Conservation (phyloP, 2,888 invertebrate species). For the Mystacides longicornis region DNA sequence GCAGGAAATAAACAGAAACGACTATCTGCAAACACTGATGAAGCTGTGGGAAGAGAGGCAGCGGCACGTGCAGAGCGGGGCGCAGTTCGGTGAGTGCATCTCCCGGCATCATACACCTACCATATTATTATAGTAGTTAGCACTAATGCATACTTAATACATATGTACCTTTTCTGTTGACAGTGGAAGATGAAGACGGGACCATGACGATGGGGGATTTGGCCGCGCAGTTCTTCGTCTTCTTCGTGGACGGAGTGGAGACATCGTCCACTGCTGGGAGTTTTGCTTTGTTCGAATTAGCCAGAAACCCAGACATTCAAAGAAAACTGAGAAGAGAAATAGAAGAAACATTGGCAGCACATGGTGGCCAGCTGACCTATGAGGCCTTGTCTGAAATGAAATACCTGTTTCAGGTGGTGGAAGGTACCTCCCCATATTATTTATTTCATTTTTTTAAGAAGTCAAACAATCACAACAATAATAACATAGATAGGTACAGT, state of each 20-base stretch:
- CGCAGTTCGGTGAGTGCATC: conserved; percentile 12
- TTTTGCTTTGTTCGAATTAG: conserved; percentile 36
- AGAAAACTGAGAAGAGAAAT: conserved; percentile 34
- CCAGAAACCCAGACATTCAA: conserved; percentile 35
- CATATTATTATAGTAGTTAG: neutral
- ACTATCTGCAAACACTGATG: conserved; percentile 22
- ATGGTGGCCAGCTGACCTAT: conserved; percentile 32
- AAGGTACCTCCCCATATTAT: too few relatives aligned
- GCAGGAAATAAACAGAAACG: conserved; percentile 17
- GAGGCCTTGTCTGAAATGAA: conserved; percentile 34
- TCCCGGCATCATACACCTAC: neutral
- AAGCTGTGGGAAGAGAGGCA: conserved; percentile 22
- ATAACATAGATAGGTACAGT: too few relatives aligned
- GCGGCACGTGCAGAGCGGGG: conserved; percentile 13
- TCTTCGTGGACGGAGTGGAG: conserved; percentile 39
- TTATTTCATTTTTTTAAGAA: too few relatives aligned
- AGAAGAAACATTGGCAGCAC: conserved; percentile 29
- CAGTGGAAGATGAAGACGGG: conserved; percentile 21
- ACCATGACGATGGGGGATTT: conserved; percentile 29
- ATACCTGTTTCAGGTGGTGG: conserved; percentile 34
- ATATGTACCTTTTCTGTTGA: neutral
- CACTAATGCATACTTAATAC: neutral
- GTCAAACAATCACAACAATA: too few relatives aligned
- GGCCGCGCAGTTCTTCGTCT: conserved; percentile 35
- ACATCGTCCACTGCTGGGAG: conserved; percentile 37